phyloP scores from a whole-genome alignment of 2,888 invertebrate species.

The Caenorhabditis japonica region DNA sequence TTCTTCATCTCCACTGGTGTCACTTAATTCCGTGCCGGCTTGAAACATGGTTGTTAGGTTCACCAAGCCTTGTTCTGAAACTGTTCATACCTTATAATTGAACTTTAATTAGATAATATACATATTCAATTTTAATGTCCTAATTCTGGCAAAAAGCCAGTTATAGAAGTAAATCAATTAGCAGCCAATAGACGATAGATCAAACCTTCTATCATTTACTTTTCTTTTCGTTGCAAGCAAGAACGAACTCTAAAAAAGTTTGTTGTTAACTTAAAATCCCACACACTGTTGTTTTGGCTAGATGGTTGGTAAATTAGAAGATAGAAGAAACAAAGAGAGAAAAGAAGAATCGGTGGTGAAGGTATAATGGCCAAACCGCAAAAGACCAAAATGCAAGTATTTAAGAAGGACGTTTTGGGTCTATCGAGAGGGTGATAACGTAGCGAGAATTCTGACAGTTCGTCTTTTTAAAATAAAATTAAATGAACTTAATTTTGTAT shows the following conservation, averaged over 20 bases:
- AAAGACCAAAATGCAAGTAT: conserved; percentile 43
- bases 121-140: too few species aligned
- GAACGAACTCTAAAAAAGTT: background rate
- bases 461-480: too few species aligned
- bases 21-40: conserved; percentile 49
- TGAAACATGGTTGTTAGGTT: conserved; percentile 46
- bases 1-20: conserved; percentile 47
- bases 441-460: too few species aligned
- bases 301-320: conserved; percentile 23
- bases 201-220: too few species aligned
- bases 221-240: too few species aligned
- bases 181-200: background rate
- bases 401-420: conserved; percentile 8
- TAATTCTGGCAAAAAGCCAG: too few species aligned
- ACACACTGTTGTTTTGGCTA: conserved; percentile 17
- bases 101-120: too few species aligned
- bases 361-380: conserved; percentile 42
- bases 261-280: conserved; percentile 19
- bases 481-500: too few species aligned
- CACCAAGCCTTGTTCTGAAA: conserved; percentile 39
- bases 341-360: conserved; percentile 12
- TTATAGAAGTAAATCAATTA: background rate
- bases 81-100: too few species aligned
- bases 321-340: conserved; percentile 2
- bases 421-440: background rate